Base-by-base conservation (phyloP, 2,797 vertebrate genomes). In the Pitangus sulphuratus region DNA sequence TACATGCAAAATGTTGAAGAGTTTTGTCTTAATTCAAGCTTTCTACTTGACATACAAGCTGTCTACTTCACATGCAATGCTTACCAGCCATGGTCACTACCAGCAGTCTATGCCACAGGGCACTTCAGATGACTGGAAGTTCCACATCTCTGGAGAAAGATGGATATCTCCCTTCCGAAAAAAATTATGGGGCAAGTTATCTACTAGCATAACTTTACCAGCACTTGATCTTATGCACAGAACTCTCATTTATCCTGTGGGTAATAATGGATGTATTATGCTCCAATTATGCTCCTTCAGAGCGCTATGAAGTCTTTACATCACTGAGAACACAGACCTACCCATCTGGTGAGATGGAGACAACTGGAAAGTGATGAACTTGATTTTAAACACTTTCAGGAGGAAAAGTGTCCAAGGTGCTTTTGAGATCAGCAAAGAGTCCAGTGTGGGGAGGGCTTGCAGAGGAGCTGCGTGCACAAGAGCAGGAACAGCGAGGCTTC, bases 11-110 rank as follows among this genome's bases (percentile, higher is more conserved):
- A 37, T 11, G 4, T 21, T 89, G 54, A 89, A 56, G n/a, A 77
- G 56, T 57, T 83, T 85, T 82, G 57, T 75, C 87, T 74, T 88
- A 90, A 91, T 70, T 91, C 74, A 72, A 40, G 65, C n/a, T 75
- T 71, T 89, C 37, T 75, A 21, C 35, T 74, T 58, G 45, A 54
- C 45, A 53, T n/a, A n/a, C n/a, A n/a, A n/a, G n/a, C n/a, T n/a
- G n/a, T n/a, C n/a, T n/a, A n/a, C n/a, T n/a, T n/a, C n/a, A 83
- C 78, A 81, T 66, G 14, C 40, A 33, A 40, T 26, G 16, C 62
- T 93, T 84, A 48, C 31, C 12, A 18, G 1, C 50, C 2, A 2
- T 1, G 6, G 66, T 78, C 84, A 72, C 58, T 81, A 40, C 4
- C 3, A 88, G 54, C 6, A 5, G 45, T 31, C 39, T 48, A 53